Conservation (phyloP, 1,140 invertebrate genomes). For the Whitmania pigra region DNA sequence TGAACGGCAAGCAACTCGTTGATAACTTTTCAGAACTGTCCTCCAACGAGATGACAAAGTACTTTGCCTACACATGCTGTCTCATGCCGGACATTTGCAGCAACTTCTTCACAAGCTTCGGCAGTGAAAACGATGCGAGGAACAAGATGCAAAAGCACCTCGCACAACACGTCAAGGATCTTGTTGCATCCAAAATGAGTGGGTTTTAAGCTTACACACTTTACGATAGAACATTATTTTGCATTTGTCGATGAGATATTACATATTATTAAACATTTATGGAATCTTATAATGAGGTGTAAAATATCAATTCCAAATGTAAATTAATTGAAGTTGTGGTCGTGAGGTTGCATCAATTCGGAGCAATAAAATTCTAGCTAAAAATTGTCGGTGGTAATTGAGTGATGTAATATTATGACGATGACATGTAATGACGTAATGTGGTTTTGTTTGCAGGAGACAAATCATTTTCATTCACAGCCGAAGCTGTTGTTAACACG, state of each 20-base stretch:
- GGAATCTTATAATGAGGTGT: too few relatives aligned
- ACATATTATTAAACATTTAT: too few relatives aligned
- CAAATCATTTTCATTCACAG: too few relatives aligned
- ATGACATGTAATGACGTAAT: too few relatives aligned
- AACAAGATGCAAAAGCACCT: conserved; percentile 48
- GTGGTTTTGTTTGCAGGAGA: too few relatives aligned
- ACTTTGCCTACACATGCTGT: conserved; percentile 49
- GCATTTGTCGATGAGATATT: neutral
- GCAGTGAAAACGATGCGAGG: conserved; percentile 48
- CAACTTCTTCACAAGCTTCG: conserved; percentile 49
- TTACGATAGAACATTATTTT: neutral
- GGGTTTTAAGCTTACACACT: neutral
- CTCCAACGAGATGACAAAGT: conserved; percentile 48
- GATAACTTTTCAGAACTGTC: conserved; percentile 49
- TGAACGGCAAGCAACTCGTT: conserved; percentile 47
- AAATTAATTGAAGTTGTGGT: too few relatives aligned
- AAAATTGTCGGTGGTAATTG: too few relatives aligned
- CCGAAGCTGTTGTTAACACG: too few relatives aligned
- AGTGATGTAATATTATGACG: too few relatives aligned
- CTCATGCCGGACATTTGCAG: conserved; percentile 44
- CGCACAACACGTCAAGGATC: conserved; percentile 42
- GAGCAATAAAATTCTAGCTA: too few relatives aligned
- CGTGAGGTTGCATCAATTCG: too few relatives aligned
- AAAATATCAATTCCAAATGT: too few relatives aligned
- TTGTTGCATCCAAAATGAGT: conserved; percentile 24